Evolutionary conservation across 2,888 invertebrate genomes (phyloP).

Genomic region (Torymus aiolomorphi): DNA sequence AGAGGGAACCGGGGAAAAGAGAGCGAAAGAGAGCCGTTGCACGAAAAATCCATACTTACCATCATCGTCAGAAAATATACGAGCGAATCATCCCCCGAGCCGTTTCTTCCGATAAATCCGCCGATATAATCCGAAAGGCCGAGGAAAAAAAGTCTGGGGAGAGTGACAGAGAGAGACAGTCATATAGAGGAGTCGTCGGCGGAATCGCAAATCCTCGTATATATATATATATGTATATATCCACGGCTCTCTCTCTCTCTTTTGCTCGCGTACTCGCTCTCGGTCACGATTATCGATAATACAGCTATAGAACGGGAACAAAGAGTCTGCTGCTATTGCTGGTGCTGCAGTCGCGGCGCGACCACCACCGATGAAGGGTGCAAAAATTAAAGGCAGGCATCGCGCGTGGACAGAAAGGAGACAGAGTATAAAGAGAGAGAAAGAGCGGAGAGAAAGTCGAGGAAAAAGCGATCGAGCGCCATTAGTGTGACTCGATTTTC

Average conservation of each 20-base stretch:
- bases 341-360: too few relatives aligned
- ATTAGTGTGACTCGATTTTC: conserved; percentile 42
- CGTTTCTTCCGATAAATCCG: conserved; percentile 50
- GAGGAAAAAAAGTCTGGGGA: too few relatives aligned
- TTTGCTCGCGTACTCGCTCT: neutral
- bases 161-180: neutral
- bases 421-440: too few relatives aligned
- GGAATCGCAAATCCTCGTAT: conserved; percentile 25
- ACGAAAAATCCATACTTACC: conserved; percentile 51
- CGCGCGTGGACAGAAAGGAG: neutral
- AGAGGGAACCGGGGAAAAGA: neutral
- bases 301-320: neutral
- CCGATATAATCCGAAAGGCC: conserved; percentile 42
- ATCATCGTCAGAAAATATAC: conserved; percentile 53
- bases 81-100: conserved; percentile 47
- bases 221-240: neutral
- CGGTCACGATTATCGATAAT: neutral
- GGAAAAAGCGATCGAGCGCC: conserved; percentile 23
- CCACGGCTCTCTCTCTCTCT: neutral
- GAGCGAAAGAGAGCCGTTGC: conserved; percentile 7
- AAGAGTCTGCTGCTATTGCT: too few relatives aligned
- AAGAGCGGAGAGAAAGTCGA: neutral
- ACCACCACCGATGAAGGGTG: neutral
- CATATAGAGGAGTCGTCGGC: neutral
- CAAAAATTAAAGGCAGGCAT: conserved; percentile 35